Base-by-base conservation (phyloP, 1,140 invertebrate species). In the Drosophila ercepeae region DNA sequence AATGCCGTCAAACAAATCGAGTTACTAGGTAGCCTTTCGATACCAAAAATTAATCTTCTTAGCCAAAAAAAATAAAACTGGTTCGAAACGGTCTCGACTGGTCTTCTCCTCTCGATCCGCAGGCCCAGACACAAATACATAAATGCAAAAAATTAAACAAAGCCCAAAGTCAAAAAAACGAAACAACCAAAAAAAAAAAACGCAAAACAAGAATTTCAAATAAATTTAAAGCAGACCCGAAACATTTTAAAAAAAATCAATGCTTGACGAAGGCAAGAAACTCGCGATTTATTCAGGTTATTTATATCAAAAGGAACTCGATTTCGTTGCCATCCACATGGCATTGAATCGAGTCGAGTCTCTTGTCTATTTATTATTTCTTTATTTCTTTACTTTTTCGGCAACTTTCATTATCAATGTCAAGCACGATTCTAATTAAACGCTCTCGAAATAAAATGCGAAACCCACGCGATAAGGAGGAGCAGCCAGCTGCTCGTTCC, bases 341-440 rank as follows among this genome's bases (percentile, higher is more conserved):
- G 64, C 64, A 68, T 68, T 67, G 49, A 68, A 39, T 27, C 16
- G 49, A 68, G 32, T 27, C 16, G 49, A 52, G 46, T 54, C 39
- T 68, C 18, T 58, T 25, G 19, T 9, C 32, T 39, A 49, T 39
- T 32, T 13, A 18, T 18, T 36, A 21, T 18, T 58, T 45, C n/a
- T 18, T 16, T 45, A 19, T 41, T 41, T 32, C n/a, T 61, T 50
- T 53, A 46, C 13, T 54, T 60, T 60, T 63, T 73, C 49, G 50
- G 50, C 48, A 60, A 61, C 51, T 83, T 84, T 83, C 78, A 84
- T 83, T 83, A 83, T 83, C 78, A 83, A 83, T 83, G 78, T 84
- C 79, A 84, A 76, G 78, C 75, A 75, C 75, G 55, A 63, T 61
- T 65, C 60, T 72, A 72, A 72, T 72, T 63, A 72, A 72, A 72